These are phyloP conservation scores for Drosophila nr. perissopoda DNA, from an alignment of 2,888 invertebrate species.

Conservation along the genomic window DNA sequence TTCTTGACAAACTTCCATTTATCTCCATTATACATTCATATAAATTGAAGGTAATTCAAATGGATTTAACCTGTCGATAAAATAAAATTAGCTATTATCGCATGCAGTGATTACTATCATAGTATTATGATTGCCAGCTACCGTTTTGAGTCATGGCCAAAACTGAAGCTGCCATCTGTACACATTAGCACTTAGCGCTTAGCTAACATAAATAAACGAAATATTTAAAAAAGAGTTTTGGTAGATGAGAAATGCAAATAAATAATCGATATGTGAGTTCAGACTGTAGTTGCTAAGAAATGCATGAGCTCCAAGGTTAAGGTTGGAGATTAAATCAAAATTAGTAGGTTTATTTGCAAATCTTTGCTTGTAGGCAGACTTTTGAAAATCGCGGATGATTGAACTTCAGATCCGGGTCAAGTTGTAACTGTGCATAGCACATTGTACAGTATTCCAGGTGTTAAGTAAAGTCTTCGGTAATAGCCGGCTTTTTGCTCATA, in stretches of 20 bases:
- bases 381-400: background rate
- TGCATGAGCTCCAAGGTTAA: slow-evolving; percentile 48
- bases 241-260: slow-evolving; percentile 59
- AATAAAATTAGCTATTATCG: slow-evolving; percentile 25
- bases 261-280: slow-evolving; percentile 55
- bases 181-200: slow-evolving; percentile 56
- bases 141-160: slow-evolving; percentile 42
- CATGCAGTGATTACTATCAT: slow-evolving; percentile 13
- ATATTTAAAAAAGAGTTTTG: slow-evolving; percentile 24
- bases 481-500: slow-evolving; percentile 39
- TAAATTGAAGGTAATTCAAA: slow-evolving; percentile 5
- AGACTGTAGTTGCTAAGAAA: slow-evolving; percentile 34
- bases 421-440: slow-evolving; percentile 14
- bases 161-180: slow-evolving; percentile 22
- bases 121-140: slow-evolving; percentile 27
- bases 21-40: slow-evolving; percentile 13
- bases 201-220: slow-evolving; percentile 41
- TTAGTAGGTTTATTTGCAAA: slow-evolving; percentile 30
- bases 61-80: background rate
- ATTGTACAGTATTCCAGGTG: slow-evolving; percentile 21
- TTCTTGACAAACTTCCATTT: slow-evolving; percentile 4
- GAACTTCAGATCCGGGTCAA: slow-evolving; percentile 38
- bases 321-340: slow-evolving; percentile 16
- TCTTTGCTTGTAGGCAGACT: background rate
- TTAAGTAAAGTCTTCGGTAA: slow-evolving; percentile 15